These are phyloP conservation scores for Karalla daura DNA, from an alignment of 2,797 vertebrate genomes.

Conservation along the genomic window DNA sequence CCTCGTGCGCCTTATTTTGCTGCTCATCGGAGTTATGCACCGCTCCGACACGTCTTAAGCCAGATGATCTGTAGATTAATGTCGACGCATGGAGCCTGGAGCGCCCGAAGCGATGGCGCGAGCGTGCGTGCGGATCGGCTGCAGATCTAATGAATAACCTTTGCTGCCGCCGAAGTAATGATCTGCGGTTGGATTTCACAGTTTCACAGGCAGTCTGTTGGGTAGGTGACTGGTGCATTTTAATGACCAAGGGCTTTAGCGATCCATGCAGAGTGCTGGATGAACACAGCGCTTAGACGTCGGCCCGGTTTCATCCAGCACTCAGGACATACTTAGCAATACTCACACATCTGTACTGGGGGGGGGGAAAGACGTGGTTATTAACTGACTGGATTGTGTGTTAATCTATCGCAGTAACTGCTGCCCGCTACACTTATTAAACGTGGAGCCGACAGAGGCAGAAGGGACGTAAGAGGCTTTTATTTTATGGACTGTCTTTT, in stretches of 20 bases:
- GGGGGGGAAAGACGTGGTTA: conserved; percentile 20
- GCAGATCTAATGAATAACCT: conserved; percentile 62
- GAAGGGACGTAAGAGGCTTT: background rate
- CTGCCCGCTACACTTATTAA: background rate
- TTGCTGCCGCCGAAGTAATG: conserved; percentile 60
- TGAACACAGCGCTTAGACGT: conserved; percentile 47
- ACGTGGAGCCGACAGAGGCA: background rate
- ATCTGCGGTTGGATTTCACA: conserved; percentile 65
- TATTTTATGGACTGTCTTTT: background rate
- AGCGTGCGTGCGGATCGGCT: conserved; percentile 37
- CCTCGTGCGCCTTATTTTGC: conserved; percentile 26
- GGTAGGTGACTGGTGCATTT: conserved; percentile 69
- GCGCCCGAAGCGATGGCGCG: conserved; percentile 29
- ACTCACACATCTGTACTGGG: conserved; percentile 23
- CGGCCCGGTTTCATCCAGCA: conserved; percentile 52
- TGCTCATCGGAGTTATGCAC: conserved; percentile 46
- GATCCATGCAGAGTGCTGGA: conserved; percentile 47
- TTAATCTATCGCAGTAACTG: conserved; percentile 11
- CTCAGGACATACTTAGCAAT: conserved; percentile 38
- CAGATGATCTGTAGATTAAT: conserved; percentile 68
- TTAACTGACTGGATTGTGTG: conserved; percentile 2
- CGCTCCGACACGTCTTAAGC: conserved; percentile 50
- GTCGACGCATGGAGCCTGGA: conserved; percentile 9
- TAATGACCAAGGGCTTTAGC: conserved; percentile 63
- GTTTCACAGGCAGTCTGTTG: conserved; percentile 56